A percentile compares a stretch with the other conserved stretches of the same genome.
Conservation (phyloP, 2,888 invertebrate species). For the Deilephila elpenor region DNA sequence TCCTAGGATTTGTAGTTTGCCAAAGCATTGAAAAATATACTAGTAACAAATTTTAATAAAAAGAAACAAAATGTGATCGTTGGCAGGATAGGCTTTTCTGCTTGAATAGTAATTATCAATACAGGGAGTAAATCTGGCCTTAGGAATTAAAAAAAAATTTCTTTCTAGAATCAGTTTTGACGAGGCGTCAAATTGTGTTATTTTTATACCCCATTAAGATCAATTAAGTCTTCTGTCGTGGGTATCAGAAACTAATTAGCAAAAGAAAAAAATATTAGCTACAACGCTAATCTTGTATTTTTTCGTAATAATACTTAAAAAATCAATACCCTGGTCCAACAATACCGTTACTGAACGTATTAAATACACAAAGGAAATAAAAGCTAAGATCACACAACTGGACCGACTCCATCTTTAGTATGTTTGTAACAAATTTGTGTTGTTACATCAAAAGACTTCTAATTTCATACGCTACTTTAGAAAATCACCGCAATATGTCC, state of each 20-base stretch:
- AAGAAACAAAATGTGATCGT: too few relatives aligned
- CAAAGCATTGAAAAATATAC: too few relatives aligned
- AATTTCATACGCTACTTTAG: conserved; percentile 22
- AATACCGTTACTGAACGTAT: neutral
- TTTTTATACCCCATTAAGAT: too few relatives aligned
- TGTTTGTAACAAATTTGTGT: conserved; percentile 15
- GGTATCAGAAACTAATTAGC: too few relatives aligned
- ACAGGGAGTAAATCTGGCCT: too few relatives aligned
- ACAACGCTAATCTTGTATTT: too few relatives aligned
- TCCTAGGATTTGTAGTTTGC: neutral
- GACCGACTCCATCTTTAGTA: neutral
- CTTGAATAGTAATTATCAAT: neutral
- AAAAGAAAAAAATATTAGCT: too few relatives aligned
- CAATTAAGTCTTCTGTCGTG: too few relatives aligned
- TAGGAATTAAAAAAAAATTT: neutral
- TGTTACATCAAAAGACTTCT: conserved; percentile 23
- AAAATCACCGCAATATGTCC: conserved; percentile 22
- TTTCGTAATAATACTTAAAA: too few relatives aligned
- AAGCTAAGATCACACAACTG: conserved; percentile 1
- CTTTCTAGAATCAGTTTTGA: too few relatives aligned
- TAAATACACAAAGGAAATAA: conserved; percentile 12
- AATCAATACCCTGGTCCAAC: neutral
- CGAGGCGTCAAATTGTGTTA: too few relatives aligned
- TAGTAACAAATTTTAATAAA: too few relatives aligned
- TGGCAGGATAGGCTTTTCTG: neutral